Conservation (phyloP, 2,113 vertebrate species). For the Tor tambroides region DNA sequence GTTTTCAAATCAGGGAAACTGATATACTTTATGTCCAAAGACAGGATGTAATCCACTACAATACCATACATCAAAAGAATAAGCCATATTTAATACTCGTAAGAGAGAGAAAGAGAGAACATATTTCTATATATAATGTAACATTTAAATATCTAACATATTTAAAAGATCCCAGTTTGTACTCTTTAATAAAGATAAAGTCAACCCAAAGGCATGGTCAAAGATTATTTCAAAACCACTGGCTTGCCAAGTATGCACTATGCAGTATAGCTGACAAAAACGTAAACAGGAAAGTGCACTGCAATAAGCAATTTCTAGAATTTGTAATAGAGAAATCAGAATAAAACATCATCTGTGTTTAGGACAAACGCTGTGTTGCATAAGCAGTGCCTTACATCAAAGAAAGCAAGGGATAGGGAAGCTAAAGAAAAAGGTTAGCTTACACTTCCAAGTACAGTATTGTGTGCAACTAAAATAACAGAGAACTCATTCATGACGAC, state of each 20-base stretch:
- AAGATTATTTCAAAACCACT: neutral
- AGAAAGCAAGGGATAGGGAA: neutral
- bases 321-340: constrained; percentile 3
- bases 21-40: neutral
- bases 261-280: neutral
- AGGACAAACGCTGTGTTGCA: neutral
- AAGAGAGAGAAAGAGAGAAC: neutral
- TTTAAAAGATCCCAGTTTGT: neutral
- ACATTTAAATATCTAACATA: too few species aligned
- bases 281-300: neutral
- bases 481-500: neutral
- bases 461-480: neutral
- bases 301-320: neutral
- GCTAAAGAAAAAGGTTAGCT: neutral
- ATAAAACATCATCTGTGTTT: neutral
- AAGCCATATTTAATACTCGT: neutral
- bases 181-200: neutral
- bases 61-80: neutral
- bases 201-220: neutral
- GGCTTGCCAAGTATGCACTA: neutral
- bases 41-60: neutral
- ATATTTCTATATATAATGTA: neutral
- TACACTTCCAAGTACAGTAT: neutral
- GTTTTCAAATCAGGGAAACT: neutral
- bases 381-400: neutral